These are phyloP conservation scores for Ciconia nigra DNA, from an alignment of 2,797 vertebrate genomes.

Conservation along the genomic window DNA sequence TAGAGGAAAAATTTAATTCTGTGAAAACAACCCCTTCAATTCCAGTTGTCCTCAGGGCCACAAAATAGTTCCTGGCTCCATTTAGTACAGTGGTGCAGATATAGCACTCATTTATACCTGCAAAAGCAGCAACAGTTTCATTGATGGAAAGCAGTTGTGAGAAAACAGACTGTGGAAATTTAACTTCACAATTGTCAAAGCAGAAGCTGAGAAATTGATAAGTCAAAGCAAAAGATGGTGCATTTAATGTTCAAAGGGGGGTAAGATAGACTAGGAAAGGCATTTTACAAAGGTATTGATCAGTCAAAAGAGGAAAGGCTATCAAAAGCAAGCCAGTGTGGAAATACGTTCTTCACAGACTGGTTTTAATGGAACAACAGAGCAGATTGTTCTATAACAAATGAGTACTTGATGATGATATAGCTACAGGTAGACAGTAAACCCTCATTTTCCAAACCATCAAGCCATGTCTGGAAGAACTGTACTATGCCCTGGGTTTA, in stretches of 20 bases:
- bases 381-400: not conserved
- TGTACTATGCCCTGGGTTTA: not conserved
- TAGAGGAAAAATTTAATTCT: not conserved
- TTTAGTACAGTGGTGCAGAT: not conserved
- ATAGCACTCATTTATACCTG: not conserved
- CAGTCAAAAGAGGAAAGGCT: not conserved
- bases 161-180: not conserved
- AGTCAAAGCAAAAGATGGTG: not conserved
- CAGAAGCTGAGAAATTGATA: not conserved
- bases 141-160: not conserved
- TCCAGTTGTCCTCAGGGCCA: not conserved
- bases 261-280: not conserved
- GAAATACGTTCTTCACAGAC: not conserved
- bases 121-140: not conserved
- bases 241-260: not conserved
- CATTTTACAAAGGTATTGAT: not conserved
- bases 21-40: not conserved
- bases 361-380: not conserved
- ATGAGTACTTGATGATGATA: not conserved
- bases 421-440: not conserved
- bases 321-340: not conserved
- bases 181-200: not conserved
- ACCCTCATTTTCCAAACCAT: not conserved
- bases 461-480: not conserved
- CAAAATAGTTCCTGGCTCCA: not conserved